A percentile compares a stretch with the other conserved stretches of the same genome.
These are phyloP conservation scores for Cerceris ruficornis DNA, from an alignment of 2,888 invertebrate species.

Conservation along the genomic window DNA sequence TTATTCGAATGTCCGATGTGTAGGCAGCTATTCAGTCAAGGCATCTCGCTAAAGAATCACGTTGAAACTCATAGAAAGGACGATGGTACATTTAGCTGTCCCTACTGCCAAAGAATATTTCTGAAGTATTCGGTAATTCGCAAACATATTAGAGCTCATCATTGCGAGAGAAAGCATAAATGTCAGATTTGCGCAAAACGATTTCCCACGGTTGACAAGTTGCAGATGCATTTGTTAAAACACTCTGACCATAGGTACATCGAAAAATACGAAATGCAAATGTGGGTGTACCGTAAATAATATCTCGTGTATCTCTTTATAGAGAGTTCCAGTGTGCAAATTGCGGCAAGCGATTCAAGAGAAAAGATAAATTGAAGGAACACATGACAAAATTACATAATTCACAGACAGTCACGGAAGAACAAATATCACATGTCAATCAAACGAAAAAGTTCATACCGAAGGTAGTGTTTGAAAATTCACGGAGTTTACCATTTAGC, in stretches of 20 bases:
- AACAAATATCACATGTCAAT: constrained; percentile 70
- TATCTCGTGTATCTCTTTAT: constrained; percentile 69
- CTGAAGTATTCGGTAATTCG: constrained; percentile 87
- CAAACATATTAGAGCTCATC: constrained; percentile 89
- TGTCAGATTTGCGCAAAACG: constrained; percentile 88
- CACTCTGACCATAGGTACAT: constrained; percentile 81
- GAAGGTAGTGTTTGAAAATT: constrained; percentile 79
- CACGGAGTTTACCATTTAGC: background rate
- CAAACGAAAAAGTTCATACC: constrained; percentile 84
- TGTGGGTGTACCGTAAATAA: background rate
- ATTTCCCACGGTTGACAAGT: constrained; percentile 88
- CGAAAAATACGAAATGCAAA: background rate
- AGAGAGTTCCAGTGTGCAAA: constrained; percentile 89
- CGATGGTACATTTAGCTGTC: constrained; percentile 87
- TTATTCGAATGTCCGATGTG: constrained; percentile 90
- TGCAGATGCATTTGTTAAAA: constrained; percentile 87
- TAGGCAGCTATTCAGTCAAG: constrained; percentile 86
- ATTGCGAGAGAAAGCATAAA: constrained; percentile 86
- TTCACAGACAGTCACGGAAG: constrained; percentile 78
- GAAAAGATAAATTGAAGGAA: constrained; percentile 89
- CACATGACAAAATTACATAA: constrained; percentile 88
- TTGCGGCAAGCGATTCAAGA: constrained; percentile 90
- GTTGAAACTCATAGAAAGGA: constrained; percentile 85
- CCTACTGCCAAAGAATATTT: constrained; percentile 85
- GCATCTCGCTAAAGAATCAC: constrained; percentile 86